Conservation (phyloP, 2,113 vertebrate genomes). For the Passer domesticus region DNA sequence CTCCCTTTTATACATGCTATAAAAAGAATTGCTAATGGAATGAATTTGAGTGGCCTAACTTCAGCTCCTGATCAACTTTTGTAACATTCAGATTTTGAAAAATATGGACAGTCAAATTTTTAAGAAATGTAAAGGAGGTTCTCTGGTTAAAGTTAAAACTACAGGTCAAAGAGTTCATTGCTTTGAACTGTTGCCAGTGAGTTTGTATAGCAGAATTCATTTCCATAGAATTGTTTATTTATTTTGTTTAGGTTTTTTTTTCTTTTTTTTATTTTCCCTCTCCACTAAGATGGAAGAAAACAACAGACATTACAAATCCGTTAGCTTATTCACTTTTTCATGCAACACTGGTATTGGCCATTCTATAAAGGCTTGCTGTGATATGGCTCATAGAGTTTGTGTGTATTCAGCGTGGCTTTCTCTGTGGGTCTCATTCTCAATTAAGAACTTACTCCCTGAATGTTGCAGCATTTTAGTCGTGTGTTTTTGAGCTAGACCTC, state of each 20-base stretch:
- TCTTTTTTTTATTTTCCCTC: background rate
- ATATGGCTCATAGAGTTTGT: background rate
- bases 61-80: background rate
- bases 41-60: background rate
- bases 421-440: background rate
- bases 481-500: background rate
- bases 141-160: background rate
- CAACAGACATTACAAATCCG: background rate
- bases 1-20: background rate
- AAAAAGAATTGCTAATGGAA: background rate
- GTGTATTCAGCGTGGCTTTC: background rate
- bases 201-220: background rate
- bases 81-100: background rate
- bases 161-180: background rate
- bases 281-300: background rate
- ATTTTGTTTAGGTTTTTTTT: background rate
- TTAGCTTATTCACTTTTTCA: background rate
- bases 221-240: background rate
- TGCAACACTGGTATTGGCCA: background rate
- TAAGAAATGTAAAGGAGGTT: background rate
- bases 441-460: background rate
- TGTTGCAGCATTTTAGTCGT: background rate
- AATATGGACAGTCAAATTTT: background rate
- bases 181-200: background rate
- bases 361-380: background rate